Percentiles rank a stretch among this genome's conserved stretches.
These are phyloP conservation scores for Hipposideros larvatus DNA, from an alignment of 2,797 vertebrate species.

Conservation along the genomic window DNA sequence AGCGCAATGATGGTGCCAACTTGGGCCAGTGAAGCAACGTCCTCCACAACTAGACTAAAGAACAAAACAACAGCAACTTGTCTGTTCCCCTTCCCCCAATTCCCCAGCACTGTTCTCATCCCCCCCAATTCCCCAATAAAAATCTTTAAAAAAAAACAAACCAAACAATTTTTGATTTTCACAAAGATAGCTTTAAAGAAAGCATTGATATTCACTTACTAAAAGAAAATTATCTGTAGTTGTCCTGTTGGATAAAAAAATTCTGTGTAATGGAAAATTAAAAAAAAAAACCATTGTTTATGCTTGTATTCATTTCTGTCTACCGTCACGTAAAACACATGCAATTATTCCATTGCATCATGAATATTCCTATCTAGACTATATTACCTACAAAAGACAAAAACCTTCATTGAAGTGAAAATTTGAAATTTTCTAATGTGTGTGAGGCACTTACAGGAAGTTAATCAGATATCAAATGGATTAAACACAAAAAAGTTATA, in stretches of 20 bases:
- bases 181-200: not conserved
- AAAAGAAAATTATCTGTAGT: not conserved
- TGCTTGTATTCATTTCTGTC: not conserved
- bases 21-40: too few relatives aligned
- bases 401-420: not conserved
- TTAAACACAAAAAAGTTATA: not conserved
- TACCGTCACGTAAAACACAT: not conserved
- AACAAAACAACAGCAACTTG: too few relatives aligned
- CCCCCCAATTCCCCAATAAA: too few relatives aligned
- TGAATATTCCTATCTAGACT: not conserved
- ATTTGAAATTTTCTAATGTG: not conserved
- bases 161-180: not conserved
- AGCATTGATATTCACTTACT: not conserved
- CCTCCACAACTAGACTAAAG: too few relatives aligned
- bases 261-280: not conserved
- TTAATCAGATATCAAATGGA: not conserved
- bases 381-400: constrained; percentile 19
- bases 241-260: not conserved
- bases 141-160: not conserved
- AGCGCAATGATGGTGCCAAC: too few relatives aligned
- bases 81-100: too few relatives aligned
- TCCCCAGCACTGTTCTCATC: too few relatives aligned
- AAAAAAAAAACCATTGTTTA: not conserved
- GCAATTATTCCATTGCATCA: not conserved
- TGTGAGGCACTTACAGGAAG: not conserved